phyloP scores from a whole-genome alignment of 1,140 invertebrate genomes.

The Camponotus floridanus region DNA sequence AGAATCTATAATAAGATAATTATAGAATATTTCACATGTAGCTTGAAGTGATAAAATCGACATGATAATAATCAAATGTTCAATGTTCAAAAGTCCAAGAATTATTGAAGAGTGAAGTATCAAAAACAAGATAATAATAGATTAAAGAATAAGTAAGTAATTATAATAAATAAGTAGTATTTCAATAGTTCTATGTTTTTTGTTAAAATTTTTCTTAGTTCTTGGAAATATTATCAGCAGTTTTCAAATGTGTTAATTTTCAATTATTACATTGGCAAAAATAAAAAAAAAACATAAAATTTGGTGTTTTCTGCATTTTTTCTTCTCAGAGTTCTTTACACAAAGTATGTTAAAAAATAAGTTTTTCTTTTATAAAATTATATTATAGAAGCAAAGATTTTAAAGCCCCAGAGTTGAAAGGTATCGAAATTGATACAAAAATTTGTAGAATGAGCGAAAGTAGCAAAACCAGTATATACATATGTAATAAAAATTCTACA shows the following conservation, averaged over 20 bases:
- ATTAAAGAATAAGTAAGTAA: not conserved
- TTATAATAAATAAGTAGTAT: not conserved
- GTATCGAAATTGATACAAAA: not conserved
- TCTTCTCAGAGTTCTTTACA: not conserved
- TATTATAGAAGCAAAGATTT: not conserved
- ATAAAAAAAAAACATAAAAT: not conserved
- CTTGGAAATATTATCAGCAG: not conserved
- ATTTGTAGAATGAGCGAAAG: not conserved
- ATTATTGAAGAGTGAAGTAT: slow-evolving; percentile 9
- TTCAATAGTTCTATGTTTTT: not conserved
- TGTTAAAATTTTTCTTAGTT: not conserved
- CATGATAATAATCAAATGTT: not conserved
- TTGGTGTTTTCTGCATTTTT: not conserved
- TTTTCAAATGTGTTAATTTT: not conserved
- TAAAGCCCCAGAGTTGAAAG: not conserved
- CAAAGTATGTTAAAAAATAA: not conserved
- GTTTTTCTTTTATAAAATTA: not conserved
- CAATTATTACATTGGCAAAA: not conserved
- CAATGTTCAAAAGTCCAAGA: not conserved
- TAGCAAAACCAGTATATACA: not conserved
- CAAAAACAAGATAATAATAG: not conserved
- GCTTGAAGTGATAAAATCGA: not conserved
- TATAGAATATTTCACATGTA: too few species aligned
- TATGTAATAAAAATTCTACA: not conserved
- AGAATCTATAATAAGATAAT: slow-evolving; percentile 21